Conservation (phyloP, 2,113 vertebrate genomes). For the Takifugu flavidus region DNA sequence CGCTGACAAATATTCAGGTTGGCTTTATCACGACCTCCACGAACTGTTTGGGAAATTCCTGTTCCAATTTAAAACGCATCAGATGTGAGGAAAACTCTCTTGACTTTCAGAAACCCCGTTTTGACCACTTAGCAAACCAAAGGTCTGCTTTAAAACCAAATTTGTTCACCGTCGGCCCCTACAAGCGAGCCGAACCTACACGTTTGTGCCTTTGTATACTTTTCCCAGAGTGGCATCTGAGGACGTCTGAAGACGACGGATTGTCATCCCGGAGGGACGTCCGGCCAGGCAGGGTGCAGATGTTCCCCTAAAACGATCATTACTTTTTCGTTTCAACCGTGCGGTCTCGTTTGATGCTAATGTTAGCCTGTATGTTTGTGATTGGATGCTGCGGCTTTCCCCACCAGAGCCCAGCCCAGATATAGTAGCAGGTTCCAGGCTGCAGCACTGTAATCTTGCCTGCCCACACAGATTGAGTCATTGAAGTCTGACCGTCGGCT, state of each 20-base stretch:
- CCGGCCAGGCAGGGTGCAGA: constrained; percentile 22
- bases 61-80: no score
- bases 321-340: constrained; percentile 25
- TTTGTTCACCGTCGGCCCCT: no score
- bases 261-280: neutral
- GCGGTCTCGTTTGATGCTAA: constrained; percentile 59
- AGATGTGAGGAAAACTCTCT: no score
- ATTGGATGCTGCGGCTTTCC: constrained; percentile 54
- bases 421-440: constrained; percentile 29
- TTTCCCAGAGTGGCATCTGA: neutral
- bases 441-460: constrained; percentile 54
- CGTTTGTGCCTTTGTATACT: neutral
- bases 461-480: constrained; percentile 58
- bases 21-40: no score
- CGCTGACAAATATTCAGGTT: no score
- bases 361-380: constrained; percentile 52
- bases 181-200: no score
- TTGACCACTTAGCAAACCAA: no score
- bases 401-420: constrained; percentile 56
- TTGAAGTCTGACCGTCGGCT: constrained; percentile 52
- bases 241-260: neutral
- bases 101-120: no score
- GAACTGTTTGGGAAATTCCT: no score
- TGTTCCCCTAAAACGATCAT: constrained; percentile 23
- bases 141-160: no score